Conservation (phyloP, 2,113 vertebrate genomes). For the Cathartes aura region DNA sequence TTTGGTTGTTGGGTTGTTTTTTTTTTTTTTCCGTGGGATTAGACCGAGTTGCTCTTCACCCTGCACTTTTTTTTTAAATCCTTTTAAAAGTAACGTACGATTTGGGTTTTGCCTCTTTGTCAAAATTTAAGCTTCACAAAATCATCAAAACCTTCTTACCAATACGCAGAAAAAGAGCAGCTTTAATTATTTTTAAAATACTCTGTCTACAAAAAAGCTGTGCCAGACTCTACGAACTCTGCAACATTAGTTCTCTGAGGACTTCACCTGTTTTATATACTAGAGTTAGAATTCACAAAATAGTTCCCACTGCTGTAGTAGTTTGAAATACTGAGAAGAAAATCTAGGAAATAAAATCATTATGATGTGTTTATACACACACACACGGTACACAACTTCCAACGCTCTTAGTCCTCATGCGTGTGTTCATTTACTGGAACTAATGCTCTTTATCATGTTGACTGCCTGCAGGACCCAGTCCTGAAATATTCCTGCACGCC, state of each 20-base stretch:
- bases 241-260: neutral
- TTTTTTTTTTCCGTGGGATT: neutral
- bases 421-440: neutral
- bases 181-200: neutral
- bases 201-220: rapidly evolving
- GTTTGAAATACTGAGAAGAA: neutral
- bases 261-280: neutral
- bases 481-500: neutral
- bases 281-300: neutral
- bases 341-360: neutral
- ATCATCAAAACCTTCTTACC: neutral
- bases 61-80: neutral
- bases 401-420: neutral
- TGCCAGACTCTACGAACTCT: rapidly evolving
- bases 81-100: rapidly evolving
- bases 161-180: neutral
- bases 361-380: neutral
- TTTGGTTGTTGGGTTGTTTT: neutral
- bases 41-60: neutral
- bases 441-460: neutral
- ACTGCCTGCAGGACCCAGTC: neutral
- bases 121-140: neutral
- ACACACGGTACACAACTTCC: neutral
- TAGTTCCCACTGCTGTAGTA: neutral
- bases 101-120: neutral